Conservation (phyloP, 2,888 invertebrate genomes). For the Euzophera pinguis region DNA sequence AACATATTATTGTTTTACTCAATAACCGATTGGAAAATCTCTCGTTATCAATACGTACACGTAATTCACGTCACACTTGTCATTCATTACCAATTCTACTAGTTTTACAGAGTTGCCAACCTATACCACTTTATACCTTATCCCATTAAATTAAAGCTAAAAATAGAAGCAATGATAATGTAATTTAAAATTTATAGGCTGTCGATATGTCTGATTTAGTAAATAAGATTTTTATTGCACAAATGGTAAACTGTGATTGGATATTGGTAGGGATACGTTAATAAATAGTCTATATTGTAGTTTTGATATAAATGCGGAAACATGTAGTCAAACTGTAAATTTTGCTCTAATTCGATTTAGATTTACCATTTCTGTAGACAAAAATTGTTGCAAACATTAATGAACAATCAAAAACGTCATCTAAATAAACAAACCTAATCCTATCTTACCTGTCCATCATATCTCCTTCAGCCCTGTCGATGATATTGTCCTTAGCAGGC, state of each 20-base stretch:
- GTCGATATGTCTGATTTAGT: not conserved
- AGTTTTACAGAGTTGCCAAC: conserved; percentile 27
- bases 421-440: conserved; percentile 11
- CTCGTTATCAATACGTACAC: conserved; percentile 18
- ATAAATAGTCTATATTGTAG: no score
- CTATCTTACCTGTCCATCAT: conserved; percentile 86
- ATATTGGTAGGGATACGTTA: no score
- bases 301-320: no score
- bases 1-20: no score
- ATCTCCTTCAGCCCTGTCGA: conserved; percentile 84
- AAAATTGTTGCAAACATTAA: no score
- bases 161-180: conserved; percentile 12
- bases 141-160: conserved; percentile 13
- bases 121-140: conserved; percentile 11
- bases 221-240: not conserved
- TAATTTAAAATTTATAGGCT: not conserved
- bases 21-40: no score
- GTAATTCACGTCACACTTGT: conserved; percentile 26
- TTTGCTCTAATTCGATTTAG: no score
- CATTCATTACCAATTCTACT: conserved; percentile 43
- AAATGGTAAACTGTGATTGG: no score
- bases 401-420: not conserved
- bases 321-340: no score
- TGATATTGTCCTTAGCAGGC: conserved; percentile 81
- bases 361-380: no score